These are phyloP conservation scores for Ctenoplectra terminalis DNA, from an alignment of 1,140 invertebrate genomes.

Conservation along the genomic window DNA sequence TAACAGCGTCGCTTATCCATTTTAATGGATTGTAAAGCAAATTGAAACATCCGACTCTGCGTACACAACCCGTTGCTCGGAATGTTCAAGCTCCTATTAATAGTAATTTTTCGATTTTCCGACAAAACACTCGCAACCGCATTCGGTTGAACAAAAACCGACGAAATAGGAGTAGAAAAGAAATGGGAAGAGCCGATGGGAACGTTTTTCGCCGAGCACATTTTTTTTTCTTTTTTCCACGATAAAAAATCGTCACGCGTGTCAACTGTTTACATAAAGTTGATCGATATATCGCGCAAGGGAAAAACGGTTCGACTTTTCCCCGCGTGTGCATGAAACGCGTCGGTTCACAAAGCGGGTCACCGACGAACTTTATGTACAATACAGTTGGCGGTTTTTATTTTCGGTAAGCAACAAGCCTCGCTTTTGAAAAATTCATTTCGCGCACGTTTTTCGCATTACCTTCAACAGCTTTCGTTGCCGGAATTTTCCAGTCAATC, in stretches of 20 bases:
- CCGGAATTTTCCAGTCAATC: constrained; percentile 31
- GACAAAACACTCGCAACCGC: neutral
- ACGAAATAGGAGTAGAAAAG: neutral
- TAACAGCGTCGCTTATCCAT: constrained; percentile 12
- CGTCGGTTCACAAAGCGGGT: constrained; percentile 9
- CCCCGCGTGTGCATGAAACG: neutral
- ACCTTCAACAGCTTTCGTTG: neutral
- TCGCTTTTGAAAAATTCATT: constrained; percentile 17
- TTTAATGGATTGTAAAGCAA: constrained; percentile 26
- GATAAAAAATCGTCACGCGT: neutral
- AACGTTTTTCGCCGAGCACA: neutral
- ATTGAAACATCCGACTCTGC: neutral
- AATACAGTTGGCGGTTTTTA: neutral
- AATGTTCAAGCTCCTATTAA: neutral
- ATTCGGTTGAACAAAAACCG: neutral
- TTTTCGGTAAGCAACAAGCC: constrained; percentile 20
- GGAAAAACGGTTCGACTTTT: neutral
- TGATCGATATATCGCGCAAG: constrained; percentile 15
- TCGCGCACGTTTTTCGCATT: constrained; percentile 14
- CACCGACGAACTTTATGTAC: neutral
- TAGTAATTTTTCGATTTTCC: neutral
- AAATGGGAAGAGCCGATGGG: neutral
- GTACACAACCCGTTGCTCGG: neutral
- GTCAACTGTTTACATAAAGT: constrained; percentile 10
- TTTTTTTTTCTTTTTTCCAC: neutral